These are phyloP conservation scores for Pocillopora meandrina DNA, from an alignment of 92 coral and sea anemone species.

Conservation along the genomic window DNA sequence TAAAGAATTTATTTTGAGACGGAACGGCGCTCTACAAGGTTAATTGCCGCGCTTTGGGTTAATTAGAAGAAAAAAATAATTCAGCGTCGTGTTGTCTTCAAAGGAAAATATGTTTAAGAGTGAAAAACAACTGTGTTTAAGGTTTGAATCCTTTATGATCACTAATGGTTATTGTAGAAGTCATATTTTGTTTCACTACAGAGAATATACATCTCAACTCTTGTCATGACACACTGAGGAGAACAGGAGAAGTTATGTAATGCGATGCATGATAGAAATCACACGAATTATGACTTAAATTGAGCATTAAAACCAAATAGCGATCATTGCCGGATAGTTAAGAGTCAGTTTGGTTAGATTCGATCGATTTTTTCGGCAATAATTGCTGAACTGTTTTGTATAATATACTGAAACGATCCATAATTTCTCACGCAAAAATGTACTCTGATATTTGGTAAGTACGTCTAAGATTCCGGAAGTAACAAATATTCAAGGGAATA, in stretches of 20 bases:
- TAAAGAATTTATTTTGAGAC: no score
- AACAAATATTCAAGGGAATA: neutral
- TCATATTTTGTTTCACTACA: neutral
- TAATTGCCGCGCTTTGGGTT: neutral
- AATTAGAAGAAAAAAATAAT: neutral
- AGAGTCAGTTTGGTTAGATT: neutral
- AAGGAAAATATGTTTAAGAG: neutral
- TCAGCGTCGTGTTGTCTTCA: neutral
- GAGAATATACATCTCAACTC: neutral
- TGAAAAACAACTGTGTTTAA: neutral
- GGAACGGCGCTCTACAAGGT: neutral
- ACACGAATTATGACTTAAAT: neutral
- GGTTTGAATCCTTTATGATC: neutral
- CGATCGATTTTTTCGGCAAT: neutral
- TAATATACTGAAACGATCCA: neutral
- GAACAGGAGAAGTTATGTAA: neutral
- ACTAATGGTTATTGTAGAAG: neutral
- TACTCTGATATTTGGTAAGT: no score
- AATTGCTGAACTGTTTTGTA: neutral
- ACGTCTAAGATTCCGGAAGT: slow-evolving; percentile 1
- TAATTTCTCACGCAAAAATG: no score
- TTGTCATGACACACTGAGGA: neutral
- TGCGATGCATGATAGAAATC: neutral
- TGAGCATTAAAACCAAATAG: neutral
- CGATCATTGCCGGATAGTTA: neutral